Evolutionary conservation across 2,797 vertebrate species (phyloP).

Genomic region (Vultur gryphus): DNA sequence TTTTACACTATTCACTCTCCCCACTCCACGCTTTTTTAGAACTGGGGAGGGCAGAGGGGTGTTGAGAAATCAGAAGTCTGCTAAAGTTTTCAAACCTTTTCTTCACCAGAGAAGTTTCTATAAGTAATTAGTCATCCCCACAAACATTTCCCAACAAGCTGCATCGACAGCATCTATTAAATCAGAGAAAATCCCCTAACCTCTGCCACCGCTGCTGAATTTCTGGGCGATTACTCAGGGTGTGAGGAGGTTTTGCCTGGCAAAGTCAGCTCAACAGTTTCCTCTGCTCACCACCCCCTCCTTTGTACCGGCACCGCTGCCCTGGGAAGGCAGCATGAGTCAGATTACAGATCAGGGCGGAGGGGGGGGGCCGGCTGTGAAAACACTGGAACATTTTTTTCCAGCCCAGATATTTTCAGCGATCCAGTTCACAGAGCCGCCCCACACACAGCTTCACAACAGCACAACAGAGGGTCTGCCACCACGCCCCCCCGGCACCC

Average conservation of each 20-base stretch:
- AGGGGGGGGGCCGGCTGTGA: background rate
- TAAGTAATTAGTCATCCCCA: constrained; percentile 33
- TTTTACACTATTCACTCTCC: background rate
- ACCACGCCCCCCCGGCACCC: background rate
- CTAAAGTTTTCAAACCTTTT: background rate
- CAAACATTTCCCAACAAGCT: constrained; percentile 25
- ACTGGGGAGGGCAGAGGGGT: background rate
- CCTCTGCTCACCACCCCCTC: background rate
- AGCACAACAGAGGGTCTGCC: background rate
- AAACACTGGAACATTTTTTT: background rate
- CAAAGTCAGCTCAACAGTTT: constrained; percentile 14
- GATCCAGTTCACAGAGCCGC: background rate
- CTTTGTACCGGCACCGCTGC: background rate
- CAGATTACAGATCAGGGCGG: background rate
- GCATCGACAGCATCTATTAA: background rate
- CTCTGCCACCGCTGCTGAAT: background rate
- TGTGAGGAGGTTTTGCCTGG: constrained; percentile 23
- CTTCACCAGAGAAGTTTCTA: background rate
- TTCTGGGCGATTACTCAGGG: constrained; percentile 24
- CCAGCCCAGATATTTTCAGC: background rate
- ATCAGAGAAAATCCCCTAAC: constrained; percentile 9
- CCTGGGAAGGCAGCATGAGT: constrained; percentile 32
- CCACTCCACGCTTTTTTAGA: background rate
- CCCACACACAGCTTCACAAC: background rate
- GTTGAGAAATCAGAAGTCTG: background rate